These are phyloP conservation scores for Caracal caracal DNA, from an alignment of 2,113 vertebrate species.

Conservation along the genomic window DNA sequence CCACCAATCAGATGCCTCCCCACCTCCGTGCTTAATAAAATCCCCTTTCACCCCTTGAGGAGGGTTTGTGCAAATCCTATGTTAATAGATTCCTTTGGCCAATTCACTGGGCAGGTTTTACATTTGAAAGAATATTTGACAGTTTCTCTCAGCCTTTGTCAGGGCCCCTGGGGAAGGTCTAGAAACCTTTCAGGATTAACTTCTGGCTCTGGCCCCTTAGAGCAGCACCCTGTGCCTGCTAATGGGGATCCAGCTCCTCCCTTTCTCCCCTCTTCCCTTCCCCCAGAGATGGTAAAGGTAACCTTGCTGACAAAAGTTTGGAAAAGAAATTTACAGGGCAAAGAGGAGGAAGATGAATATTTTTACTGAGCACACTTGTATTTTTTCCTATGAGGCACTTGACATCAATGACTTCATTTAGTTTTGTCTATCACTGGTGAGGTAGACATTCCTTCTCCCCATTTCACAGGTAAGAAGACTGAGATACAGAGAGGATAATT, in stretches of 20 bases:
- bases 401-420: neutral
- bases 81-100: conserved; percentile 82
- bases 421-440: neutral
- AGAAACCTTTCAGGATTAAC: conserved; percentile 89
- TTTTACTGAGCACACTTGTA: neutral
- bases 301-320: conserved; percentile 37
- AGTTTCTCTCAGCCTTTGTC: conserved; percentile 86
- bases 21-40: neutral
- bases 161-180: conserved; percentile 81
- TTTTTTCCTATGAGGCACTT: neutral
- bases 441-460: neutral
- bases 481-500: neutral
- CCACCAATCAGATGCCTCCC: neutral
- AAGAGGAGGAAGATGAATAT: neutral
- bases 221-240: conserved; percentile 48
- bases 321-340: conserved; percentile 41
- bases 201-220: conserved; percentile 71
- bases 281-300: neutral
- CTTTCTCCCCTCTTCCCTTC: neutral
- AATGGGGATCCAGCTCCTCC: conserved; percentile 45
- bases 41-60: conserved; percentile 68
- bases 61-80: conserved; percentile 76
- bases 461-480: neutral
- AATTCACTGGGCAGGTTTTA: conserved; percentile 82
- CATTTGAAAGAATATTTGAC: conserved; percentile 90